Evolutionary conservation across 2,113 vertebrate genomes (phyloP).

Genomic region (Saccopteryx bilineata): DNA sequence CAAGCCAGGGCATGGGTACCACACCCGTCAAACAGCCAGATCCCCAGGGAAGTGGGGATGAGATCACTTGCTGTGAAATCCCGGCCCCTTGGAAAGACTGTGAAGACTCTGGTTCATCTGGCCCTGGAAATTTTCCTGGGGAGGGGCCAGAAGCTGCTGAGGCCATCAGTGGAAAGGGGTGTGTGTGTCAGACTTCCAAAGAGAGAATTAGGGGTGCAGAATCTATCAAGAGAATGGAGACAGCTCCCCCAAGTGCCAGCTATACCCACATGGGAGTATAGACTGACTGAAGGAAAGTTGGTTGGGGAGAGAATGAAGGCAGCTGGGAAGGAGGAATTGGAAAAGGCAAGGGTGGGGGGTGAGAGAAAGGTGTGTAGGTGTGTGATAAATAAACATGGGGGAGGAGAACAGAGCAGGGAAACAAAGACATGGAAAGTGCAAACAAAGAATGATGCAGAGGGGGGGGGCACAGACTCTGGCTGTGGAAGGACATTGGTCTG

Average conservation of each 20-base stretch:
- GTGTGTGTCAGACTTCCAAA: background rate
- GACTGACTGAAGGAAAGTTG: conserved; percentile 21
- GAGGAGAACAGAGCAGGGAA: background rate
- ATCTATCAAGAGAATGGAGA: background rate
- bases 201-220: background rate
- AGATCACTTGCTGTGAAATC: background rate
- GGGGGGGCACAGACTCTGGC: background rate
- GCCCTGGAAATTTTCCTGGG: background rate
- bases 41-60: background rate
- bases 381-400: background rate
- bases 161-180: background rate
- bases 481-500: background rate
- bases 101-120: background rate
- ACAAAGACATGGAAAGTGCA: conserved; percentile 34
- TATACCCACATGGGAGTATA: background rate
- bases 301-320: background rate
- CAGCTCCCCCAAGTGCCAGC: background rate
- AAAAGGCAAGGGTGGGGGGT: background rate
- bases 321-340: background rate
- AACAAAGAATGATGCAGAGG: background rate
- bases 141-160: background rate
- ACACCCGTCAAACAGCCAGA: background rate
- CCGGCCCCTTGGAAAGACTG: background rate
- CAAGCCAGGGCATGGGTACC: background rate
- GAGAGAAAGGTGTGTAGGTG: fast-evolving